Conservation (phyloP, 2,888 invertebrate genomes). For the Drosophila subsilvestris region DNA sequence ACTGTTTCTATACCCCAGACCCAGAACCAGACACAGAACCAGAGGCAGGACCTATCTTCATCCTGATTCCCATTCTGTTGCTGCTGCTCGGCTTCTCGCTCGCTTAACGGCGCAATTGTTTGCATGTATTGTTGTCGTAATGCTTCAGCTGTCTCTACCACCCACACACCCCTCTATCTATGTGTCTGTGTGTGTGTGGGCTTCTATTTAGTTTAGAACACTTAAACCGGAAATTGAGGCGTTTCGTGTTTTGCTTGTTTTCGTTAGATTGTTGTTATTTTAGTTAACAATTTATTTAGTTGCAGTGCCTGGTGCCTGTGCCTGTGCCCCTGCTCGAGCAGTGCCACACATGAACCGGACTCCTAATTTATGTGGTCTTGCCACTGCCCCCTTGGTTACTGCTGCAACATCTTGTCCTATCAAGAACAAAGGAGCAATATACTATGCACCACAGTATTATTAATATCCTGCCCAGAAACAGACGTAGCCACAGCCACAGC, state of each 20-base stretch:
- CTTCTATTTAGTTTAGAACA: conserved; percentile 77
- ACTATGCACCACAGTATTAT: conserved; percentile 10
- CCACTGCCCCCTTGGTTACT: conserved; percentile 48
- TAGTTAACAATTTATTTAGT: conserved; percentile 80
- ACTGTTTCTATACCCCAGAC: neutral
- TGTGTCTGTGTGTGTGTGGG: conserved; percentile 41
- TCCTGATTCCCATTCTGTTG: conserved; percentile 18
- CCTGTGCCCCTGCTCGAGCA: conserved; percentile 14
- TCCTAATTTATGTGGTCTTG: conserved; percentile 60
- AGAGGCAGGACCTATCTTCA: conserved; percentile 6
- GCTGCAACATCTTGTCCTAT: neutral
- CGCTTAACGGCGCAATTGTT: conserved; percentile 50
- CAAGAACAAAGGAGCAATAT: neutral
- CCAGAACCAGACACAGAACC: neutral
- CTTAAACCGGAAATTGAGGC: conserved; percentile 80
- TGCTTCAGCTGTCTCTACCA: conserved; percentile 2
- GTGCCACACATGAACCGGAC: conserved; percentile 33
- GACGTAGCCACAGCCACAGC: neutral
- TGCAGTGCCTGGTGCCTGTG: conserved; percentile 16
- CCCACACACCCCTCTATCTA: neutral
- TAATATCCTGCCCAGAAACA: conserved; percentile 21
- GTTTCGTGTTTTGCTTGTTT: conserved; percentile 78
- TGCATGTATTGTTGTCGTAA: conserved; percentile 47
- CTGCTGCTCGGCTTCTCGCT: conserved; percentile 27
- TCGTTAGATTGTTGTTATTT: conserved; percentile 77